Percentiles rank a stretch among this genome's conserved stretches.
These are phyloP conservation scores for Eupithecia subumbrata DNA, from an alignment of 2,888 invertebrate genomes.

Conservation along the genomic window DNA sequence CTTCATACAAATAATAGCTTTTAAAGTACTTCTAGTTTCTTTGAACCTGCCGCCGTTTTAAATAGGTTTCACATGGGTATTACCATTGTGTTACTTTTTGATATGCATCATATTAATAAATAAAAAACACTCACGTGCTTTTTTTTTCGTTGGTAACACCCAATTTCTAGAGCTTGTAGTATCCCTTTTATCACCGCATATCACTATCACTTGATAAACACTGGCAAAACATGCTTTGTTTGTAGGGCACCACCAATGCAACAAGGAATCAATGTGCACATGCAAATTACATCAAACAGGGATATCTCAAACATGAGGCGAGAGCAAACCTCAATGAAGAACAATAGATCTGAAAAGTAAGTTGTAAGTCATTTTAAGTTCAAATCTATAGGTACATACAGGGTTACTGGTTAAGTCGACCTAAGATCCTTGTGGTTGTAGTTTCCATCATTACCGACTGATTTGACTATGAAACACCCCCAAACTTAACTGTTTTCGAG, in stretches of 20 bases:
- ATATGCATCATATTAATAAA: not conserved
- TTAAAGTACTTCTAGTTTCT: no score
- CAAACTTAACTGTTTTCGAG: no score
- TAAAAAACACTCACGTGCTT: not conserved
- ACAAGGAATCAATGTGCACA: constrained; percentile 10
- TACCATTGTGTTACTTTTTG: no score
- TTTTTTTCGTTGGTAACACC: not conserved
- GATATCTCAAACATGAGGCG: constrained; percentile 7
- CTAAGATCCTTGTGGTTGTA: no score
- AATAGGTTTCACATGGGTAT: no score
- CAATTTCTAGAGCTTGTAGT: not conserved
- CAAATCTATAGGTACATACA: not conserved
- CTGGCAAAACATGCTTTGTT: constrained; percentile 10
- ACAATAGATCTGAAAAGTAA: constrained; percentile 1
- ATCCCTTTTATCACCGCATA: not conserved
- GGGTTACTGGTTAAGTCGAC: no score
- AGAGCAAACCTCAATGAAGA: constrained; percentile 4
- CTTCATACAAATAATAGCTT: no score
- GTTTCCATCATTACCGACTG: no score
- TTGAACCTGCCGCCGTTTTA: no score
- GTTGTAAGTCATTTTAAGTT: not conserved
- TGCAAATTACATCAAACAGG: constrained; percentile 26
- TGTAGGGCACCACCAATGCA: constrained; percentile 19
- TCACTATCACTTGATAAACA: not conserved
- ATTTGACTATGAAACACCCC: no score